Percentiles rank a stretch among this genome's conserved stretches.
Evolutionary conservation across 2,113 vertebrate genomes (phyloP).

Genomic region (Corynorhinus townsendii): DNA sequence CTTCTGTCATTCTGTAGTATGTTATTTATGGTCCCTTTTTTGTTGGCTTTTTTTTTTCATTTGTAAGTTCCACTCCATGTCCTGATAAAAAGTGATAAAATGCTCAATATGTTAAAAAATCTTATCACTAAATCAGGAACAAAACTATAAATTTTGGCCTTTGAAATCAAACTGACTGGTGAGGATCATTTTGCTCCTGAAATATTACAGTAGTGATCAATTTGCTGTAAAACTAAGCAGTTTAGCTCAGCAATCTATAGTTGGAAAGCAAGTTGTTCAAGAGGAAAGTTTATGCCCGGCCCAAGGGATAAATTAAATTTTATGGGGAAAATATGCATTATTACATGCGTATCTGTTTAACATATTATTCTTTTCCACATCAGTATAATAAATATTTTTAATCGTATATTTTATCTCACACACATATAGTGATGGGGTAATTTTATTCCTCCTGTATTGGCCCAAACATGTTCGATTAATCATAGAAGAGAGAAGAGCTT

Average conservation of each 20-base stretch:
- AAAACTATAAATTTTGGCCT: slow-evolving; percentile 83
- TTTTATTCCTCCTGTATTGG: slow-evolving; percentile 72
- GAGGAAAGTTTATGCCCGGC: slow-evolving; percentile 82
- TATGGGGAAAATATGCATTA: slow-evolving; percentile 85
- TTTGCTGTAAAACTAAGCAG: slow-evolving; percentile 84
- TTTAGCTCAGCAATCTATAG: slow-evolving; percentile 84
- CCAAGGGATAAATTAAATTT: slow-evolving; percentile 85
- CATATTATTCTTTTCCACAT: slow-evolving; percentile 82
- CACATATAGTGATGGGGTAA: slow-evolving; percentile 74
- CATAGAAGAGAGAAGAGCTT: slow-evolving; percentile 72
- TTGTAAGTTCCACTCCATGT: slow-evolving; percentile 81
- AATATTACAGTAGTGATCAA: slow-evolving; percentile 86
- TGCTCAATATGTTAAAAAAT: slow-evolving; percentile 83
- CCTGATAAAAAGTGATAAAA: slow-evolving; percentile 82
- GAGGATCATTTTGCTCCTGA: slow-evolving; percentile 85
- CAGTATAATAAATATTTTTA: slow-evolving; percentile 84
- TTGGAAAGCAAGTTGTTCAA: slow-evolving; percentile 81
- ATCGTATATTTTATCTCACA: slow-evolving; percentile 80
- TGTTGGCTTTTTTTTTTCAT: slow-evolving; percentile 78
- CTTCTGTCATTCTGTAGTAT: slow-evolving; percentile 75
- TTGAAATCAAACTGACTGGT: slow-evolving; percentile 84
- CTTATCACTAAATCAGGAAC: slow-evolving; percentile 84
- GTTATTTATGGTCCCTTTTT: slow-evolving; percentile 79
- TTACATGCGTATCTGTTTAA: slow-evolving; percentile 83
- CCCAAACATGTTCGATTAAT: slow-evolving; percentile 75